These are phyloP conservation scores for Murina feae DNA, from an alignment of 2,113 vertebrate species.

Conservation along the genomic window DNA sequence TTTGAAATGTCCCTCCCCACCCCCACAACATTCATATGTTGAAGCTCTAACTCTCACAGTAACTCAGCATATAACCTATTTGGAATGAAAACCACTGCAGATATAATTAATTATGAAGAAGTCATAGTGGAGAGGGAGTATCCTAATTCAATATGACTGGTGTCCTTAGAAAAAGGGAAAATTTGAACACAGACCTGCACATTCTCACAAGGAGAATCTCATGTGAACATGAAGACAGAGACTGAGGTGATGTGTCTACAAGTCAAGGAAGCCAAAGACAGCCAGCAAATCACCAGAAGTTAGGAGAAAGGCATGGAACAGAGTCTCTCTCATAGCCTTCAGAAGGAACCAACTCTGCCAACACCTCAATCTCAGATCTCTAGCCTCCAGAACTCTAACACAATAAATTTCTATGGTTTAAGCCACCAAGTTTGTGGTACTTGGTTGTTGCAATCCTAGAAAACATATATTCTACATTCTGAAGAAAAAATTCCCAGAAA, in stretches of 20 bases:
- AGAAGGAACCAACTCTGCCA: neutral
- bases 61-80: neutral
- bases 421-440: neutral
- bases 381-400: neutral
- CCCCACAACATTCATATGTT: neutral
- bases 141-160: neutral
- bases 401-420: neutral
- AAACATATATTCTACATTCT: neutral
- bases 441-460: neutral
- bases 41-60: neutral
- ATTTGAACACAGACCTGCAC: neutral
- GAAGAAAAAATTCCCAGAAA: neutral
- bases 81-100: neutral
- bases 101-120: neutral
- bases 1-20: neutral
- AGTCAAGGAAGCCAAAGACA: neutral
- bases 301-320: neutral
- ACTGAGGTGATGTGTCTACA: neutral
- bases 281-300: neutral
- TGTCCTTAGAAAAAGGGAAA: neutral
- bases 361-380: neutral
- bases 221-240: neutral
- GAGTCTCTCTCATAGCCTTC: neutral
- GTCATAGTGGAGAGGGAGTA: neutral
- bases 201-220: neutral